phyloP scores from a whole-genome alignment of 2,113 vertebrate genomes.

The Amblyornis subalaris region DNA sequence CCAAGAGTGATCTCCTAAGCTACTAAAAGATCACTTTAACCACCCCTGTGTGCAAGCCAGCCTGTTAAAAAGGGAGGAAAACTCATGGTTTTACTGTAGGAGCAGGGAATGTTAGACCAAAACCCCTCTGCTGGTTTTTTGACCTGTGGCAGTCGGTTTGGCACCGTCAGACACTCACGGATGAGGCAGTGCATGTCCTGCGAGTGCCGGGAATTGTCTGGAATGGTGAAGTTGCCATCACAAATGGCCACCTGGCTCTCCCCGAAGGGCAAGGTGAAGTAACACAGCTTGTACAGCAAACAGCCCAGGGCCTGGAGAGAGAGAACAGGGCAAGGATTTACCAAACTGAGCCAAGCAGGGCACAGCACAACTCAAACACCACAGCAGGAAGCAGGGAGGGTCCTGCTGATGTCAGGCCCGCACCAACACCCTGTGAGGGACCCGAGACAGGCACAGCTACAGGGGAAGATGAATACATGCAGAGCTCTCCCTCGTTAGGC shows the following conservation, averaged over 20 bases:
- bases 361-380: not conserved
- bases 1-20: not conserved
- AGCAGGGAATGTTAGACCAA: not conserved
- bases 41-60: not conserved
- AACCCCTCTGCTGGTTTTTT: fast-evolving
- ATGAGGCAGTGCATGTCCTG: constrained; percentile 98
- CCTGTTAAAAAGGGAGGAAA: not conserved
- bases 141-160: fast-evolving
- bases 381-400: not conserved
- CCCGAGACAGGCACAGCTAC: not conserved
- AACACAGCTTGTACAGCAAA: constrained; percentile 95
- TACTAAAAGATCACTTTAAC: not conserved
- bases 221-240: constrained; percentile 96
- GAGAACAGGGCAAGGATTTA: not conserved
- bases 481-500: not conserved
- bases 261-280: constrained; percentile 96
- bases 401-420: not conserved
- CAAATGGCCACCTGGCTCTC: constrained; percentile 98
- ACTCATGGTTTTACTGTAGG: not conserved
- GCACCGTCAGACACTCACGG: constrained; percentile 76
- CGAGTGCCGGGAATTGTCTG: constrained; percentile 93
- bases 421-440: not conserved
- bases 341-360: not conserved
- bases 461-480: not conserved
- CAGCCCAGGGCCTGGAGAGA: constrained; percentile 88